These are phyloP conservation scores for Corythornis leucogaster DNA, from an alignment of 2,797 vertebrate genomes.

Conservation along the genomic window DNA sequence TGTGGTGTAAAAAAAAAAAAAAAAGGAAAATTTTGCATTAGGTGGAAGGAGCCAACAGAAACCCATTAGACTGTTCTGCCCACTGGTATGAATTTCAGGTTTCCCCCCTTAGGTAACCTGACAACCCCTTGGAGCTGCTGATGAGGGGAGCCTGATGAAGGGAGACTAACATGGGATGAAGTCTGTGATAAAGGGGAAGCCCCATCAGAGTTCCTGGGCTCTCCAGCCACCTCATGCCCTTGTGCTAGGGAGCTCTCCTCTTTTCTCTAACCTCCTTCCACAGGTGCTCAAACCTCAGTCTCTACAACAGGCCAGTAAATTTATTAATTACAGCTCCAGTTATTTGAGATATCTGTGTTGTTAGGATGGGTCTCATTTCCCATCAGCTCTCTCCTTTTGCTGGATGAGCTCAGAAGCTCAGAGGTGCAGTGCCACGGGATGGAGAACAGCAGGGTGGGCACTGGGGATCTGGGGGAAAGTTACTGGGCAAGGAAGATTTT, in stretches of 20 bases:
- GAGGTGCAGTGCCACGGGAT: background rate
- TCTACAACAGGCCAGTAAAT: background rate
- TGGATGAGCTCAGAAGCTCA: background rate
- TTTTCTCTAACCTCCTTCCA: background rate
- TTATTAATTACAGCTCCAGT: background rate
- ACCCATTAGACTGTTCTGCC: background rate
- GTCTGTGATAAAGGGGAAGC: background rate
- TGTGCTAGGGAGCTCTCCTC: background rate
- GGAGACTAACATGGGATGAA: background rate
- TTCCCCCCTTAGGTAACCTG: background rate
- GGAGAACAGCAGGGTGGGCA: background rate
- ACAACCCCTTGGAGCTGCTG: background rate
- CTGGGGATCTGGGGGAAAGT: background rate
- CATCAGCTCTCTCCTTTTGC: background rate
- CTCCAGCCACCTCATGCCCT: background rate
- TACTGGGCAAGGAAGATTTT: background rate
- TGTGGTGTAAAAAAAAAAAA: too few species aligned
- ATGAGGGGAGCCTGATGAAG: background rate
- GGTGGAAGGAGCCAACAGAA: background rate
- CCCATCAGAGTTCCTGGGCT: background rate
- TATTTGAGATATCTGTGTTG: background rate
- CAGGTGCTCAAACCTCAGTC: background rate
- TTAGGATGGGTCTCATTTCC: background rate
- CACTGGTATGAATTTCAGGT: background rate
- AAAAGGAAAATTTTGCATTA: background rate